Base-by-base conservation (phyloP, 1,140 invertebrate genomes). In the Archegozetes longisetosus region DNA sequence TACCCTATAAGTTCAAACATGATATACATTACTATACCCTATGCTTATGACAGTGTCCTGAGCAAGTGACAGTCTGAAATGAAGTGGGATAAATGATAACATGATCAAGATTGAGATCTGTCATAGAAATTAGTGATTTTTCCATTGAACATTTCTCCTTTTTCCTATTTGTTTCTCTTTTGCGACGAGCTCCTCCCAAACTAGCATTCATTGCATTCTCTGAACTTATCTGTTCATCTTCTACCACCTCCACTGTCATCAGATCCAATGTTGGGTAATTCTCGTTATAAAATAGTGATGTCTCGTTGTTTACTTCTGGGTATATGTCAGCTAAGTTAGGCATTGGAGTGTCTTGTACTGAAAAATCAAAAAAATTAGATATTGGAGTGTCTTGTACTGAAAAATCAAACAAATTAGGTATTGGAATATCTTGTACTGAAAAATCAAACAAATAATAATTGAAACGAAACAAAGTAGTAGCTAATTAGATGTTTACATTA, bases 261-360 rank as follows among this genome's bases (percentile, higher is more conserved):
- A 58, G 25, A 24, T 58, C 57, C 22, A 58, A 46, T 14, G 48
- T 58, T 22, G 57, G 57, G 23, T 50, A 58, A 28, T 27, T 20
- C 14, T 14, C 57, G 48, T 27, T 6, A 12, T 28, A 50, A 3
- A 24, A 20, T 3, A 29, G 48, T 58, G 47, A 57, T 3, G 6
- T 32, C 22, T 50, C 20, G 24, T 58, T 53, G 17, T 51, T 24
- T 12, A 32, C 40, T 25, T 58, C 47, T 2, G 46, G 46, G 24
- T 58, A 58, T 14, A 58, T 20, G 12, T 58, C 47, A 28, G 57
- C 57, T 17, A 58, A 47, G 40, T 58, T 58, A 6, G 57, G 57
- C 40, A 58, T 50, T 22, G 57, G 57, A 20, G 24, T 50, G 23
- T 50, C 48, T 20, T 2, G 9, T 24, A 49, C 57, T 58, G 47